Evolutionary conservation across 1,140 invertebrate genomes (phyloP), one percentile per base, ranked within the genome.

Genomic region (Bombus huntii): DNA sequence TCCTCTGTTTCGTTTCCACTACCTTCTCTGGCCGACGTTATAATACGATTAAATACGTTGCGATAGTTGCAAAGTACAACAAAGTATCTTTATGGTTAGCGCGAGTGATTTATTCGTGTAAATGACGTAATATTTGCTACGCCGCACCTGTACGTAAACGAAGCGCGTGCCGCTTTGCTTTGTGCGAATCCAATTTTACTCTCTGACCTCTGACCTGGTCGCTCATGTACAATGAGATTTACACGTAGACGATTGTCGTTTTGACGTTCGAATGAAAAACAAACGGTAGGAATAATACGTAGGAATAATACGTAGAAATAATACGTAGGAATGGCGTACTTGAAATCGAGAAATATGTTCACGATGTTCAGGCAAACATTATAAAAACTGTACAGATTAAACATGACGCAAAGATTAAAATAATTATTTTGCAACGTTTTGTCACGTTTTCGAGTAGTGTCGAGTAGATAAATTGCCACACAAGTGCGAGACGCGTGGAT

Each of bases 41-140:
- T 8, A 18, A n/a, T 4, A 65, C 34, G 53, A 1, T 39, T 31
- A 74, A 34, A 12, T 25, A 18, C 3, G 9, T 59, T 0, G 25
- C 39, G 9, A 42, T 44, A 13, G 15, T 73, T n/a, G 22, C 25
- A 47, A n/a, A 22, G 4, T 13, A 25, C 39, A 22, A 53, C 3
- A 44, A 73, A 12, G 25, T 74, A 25, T 70, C 9, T 68, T 44
- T 34, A 34, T 4, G 47, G 47, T 53, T 22, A 53, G 47, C 47
- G 47, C n/a, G 70, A 28, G 9, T 28, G 39, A 84, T 79, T 86
- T 77, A 81, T 77, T 34, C 66, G 65, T n/a, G 22, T 59, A 28
- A 66, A n/a, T 68, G 39, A 66, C 44, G n/a, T 53, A 79, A 87
- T 75, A 28, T 65, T 39, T 34, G 34, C 9, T 18, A 68, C 9